A percentile compares a stretch with the other conserved stretches of the same genome.
These are phyloP conservation scores for Danionella dracula DNA, from an alignment of 2,797 vertebrate genomes.

Conservation along the genomic window DNA sequence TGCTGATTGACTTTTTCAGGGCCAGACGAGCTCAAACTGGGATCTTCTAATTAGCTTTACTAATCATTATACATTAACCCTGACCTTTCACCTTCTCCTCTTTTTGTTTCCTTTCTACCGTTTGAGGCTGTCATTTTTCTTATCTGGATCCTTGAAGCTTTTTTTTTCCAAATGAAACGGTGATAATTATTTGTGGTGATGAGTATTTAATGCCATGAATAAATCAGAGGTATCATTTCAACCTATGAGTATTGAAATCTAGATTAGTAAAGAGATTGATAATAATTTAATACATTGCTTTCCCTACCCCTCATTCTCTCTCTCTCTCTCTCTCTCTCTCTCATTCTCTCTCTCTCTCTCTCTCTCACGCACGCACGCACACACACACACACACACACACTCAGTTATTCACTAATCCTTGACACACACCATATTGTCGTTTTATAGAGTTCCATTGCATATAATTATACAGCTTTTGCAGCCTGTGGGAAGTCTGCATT, in stretches of 20 bases:
- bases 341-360: too few species aligned
- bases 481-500: not conserved
- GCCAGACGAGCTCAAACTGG: slow-evolving; percentile 41
- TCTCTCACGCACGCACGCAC: too few species aligned
- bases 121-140: slow-evolving; percentile 32
- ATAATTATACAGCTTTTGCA: not conserved
- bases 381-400: too few species aligned
- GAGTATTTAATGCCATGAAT: slow-evolving; percentile 24
- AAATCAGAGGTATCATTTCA: slow-evolving; percentile 26
- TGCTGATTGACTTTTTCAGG: slow-evolving; percentile 35
- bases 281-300: too few species aligned
- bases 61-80: slow-evolving; percentile 63
- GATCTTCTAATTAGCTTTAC: slow-evolving; percentile 62
- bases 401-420: not conserved
- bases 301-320: too few species aligned
- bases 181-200: slow-evolving; percentile 50
- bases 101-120: slow-evolving; percentile 12
- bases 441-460: too few species aligned
- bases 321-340: too few species aligned
- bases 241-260: not conserved
- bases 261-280: not conserved
- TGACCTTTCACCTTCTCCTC: slow-evolving; percentile 41
- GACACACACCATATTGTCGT: too few species aligned
- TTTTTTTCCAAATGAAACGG: slow-evolving; percentile 47
- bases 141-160: slow-evolving; percentile 28